Evolutionary conservation across 2,888 invertebrate species (phyloP).

Genomic region (Polyommatus iphigenia): DNA sequence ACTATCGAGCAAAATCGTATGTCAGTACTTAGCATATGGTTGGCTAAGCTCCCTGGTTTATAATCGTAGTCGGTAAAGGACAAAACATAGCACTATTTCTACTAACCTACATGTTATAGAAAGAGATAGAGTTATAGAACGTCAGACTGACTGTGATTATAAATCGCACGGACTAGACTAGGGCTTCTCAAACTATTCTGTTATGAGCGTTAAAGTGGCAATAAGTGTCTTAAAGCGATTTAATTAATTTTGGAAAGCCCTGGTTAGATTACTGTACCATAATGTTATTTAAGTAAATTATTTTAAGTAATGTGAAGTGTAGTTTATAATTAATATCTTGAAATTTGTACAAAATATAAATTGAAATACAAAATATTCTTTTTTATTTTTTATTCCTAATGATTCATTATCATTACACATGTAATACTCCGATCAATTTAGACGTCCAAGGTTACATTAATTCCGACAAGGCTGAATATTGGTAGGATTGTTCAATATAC

Average conservation of each 20-base stretch:
- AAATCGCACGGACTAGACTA: background rate
- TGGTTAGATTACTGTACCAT: background rate
- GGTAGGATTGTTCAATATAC: no score
- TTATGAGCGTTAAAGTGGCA: background rate
- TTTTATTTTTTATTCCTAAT: background rate
- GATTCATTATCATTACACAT: background rate
- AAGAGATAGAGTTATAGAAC: background rate
- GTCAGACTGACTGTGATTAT: background rate
- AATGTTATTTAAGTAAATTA: constrained; percentile 3
- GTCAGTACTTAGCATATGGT: no score
- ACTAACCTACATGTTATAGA: background rate
- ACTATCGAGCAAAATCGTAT: no score
- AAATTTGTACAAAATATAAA: constrained; percentile 1
- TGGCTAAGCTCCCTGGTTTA: background rate
- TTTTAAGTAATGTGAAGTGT: background rate
- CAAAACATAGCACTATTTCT: background rate
- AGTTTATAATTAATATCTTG: background rate
- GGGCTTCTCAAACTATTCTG: background rate
- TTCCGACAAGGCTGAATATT: no score
- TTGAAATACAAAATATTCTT: background rate
- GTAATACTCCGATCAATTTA: no score
- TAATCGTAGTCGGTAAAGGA: background rate
- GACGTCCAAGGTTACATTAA: no score
- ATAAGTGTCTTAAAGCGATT: background rate
- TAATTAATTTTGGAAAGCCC: background rate